phyloP scores from a whole-genome alignment of 2,113 vertebrate species.

The Coptodon bakossiorum region DNA sequence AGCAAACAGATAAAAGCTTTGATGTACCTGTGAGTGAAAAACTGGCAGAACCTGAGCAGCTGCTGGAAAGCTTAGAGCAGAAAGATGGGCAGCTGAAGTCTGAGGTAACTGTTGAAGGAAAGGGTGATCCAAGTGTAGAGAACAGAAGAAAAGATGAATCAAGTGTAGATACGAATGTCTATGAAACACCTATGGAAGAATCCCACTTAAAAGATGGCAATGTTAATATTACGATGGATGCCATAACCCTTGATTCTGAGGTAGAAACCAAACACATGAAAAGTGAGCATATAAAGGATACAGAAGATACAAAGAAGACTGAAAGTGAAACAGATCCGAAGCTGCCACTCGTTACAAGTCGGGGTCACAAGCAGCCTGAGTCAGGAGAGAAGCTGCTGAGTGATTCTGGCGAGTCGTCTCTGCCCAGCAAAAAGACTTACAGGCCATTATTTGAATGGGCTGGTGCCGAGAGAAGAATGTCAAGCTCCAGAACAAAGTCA shows the following conservation, averaged over 20 bases:
- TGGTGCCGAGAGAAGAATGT: background rate
- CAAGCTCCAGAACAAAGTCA: background rate
- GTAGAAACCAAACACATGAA: background rate
- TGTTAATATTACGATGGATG: background rate
- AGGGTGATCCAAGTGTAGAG: background rate
- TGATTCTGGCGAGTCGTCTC: constrained; percentile 43
- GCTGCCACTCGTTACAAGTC: background rate
- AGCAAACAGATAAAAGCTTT: background rate
- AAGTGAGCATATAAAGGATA: background rate
- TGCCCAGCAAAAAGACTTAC: constrained; percentile 59
- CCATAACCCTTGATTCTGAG: background rate
- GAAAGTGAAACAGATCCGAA: background rate
- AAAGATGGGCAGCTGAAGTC: background rate
- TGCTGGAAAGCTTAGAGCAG: background rate
- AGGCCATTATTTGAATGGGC: constrained; percentile 69
- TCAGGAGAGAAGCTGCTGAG: background rate
- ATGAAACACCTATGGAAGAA: background rate
- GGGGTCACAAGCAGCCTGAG: background rate
- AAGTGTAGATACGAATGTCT: background rate
- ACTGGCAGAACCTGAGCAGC: background rate
- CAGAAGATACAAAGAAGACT: background rate
- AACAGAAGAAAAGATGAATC: background rate
- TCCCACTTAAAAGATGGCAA: background rate
- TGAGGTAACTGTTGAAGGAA: background rate
- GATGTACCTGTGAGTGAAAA: background rate